These are phyloP conservation scores for Lucilia sericata DNA, from an alignment of 1,140 invertebrate species.

Conservation along the genomic window DNA sequence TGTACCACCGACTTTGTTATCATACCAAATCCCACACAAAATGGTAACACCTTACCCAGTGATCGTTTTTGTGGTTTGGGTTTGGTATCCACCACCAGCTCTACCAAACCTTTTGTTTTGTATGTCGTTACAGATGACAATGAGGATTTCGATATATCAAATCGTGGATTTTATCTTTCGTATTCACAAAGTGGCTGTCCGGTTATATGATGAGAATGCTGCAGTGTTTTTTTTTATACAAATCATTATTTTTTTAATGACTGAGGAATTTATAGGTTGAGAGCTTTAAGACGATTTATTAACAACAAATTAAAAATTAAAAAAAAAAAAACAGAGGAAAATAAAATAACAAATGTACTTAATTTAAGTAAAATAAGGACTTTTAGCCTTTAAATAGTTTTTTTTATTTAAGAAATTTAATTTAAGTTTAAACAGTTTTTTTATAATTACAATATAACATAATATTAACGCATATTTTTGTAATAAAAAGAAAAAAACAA, in stretches of 20 bases:
- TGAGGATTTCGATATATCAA: conserved; percentile 75
- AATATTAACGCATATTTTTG: not conserved
- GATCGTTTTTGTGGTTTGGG: conserved; percentile 82
- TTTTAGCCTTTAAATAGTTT: not conserved
- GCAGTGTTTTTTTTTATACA: not conserved
- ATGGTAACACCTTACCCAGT: conserved; percentile 65
- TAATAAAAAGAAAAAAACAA: not conserved
- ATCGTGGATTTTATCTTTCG: conserved; percentile 78
- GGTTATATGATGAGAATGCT: conserved; percentile 44
- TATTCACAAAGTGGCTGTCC: conserved; percentile 78
- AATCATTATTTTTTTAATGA: conserved; percentile 10
- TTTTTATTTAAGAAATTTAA: not conserved
- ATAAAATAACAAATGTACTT: not conserved
- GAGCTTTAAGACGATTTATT: not conserved
- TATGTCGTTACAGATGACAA: conserved; percentile 77
- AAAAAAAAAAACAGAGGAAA: not conserved
- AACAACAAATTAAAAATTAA: too few relatives aligned
- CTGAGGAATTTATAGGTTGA: conserved; percentile 20
- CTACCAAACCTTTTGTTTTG: conserved; percentile 79
- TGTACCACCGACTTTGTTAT: conserved; percentile 81
- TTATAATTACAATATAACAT: not conserved
- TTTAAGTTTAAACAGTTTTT: conserved; percentile 31
- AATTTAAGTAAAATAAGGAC: not conserved
- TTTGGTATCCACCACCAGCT: conserved; percentile 76
- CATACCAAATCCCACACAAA: conserved; percentile 75